These are phyloP conservation scores for Ceryle rudis DNA, from an alignment of 2,797 vertebrate genomes.

Conservation along the genomic window DNA sequence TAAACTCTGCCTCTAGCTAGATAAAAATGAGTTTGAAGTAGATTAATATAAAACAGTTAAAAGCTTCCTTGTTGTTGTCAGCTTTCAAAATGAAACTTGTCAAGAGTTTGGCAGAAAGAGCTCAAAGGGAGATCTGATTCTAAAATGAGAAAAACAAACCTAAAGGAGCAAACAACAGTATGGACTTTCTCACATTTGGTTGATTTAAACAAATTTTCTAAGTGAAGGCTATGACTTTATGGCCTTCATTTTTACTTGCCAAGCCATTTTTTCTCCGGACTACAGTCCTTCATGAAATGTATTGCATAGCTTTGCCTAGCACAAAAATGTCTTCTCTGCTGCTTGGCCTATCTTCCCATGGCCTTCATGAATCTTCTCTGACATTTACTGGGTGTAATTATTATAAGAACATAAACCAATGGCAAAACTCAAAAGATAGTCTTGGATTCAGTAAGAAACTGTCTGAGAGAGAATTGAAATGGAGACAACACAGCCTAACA, in stretches of 20 bases:
- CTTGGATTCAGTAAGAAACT: slow-evolving; percentile 17
- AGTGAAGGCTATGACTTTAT: neutral
- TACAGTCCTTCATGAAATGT: neutral
- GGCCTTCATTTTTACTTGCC: slow-evolving; percentile 2
- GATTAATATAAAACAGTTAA: slow-evolving; percentile 50
- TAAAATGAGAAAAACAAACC: slow-evolving; percentile 43
- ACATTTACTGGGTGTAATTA: slow-evolving; percentile 26
- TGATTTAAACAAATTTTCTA: neutral
- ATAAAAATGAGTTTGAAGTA: slow-evolving; percentile 58
- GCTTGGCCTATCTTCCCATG: neutral
- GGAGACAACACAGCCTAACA: slow-evolving; percentile 4
- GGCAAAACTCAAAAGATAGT: slow-evolving; percentile 17
- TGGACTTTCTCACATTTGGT: neutral
- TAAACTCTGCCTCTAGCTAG: slow-evolving; percentile 69
- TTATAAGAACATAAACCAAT: slow-evolving; percentile 11
- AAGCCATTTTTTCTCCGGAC: slow-evolving; percentile 25
- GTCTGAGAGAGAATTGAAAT: slow-evolving; percentile 29
- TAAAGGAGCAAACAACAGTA: neutral
- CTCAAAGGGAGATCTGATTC: slow-evolving; percentile 14
- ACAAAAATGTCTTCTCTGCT: neutral
- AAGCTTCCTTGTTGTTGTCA: slow-evolving; percentile 48
- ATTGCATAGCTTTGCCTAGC: neutral
- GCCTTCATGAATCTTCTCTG: slow-evolving; percentile 38
- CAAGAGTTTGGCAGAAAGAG: slow-evolving; percentile 51
- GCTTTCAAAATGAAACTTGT: slow-evolving; percentile 63